Percentiles rank a stretch among this genome's conserved stretches.
Evolutionary conservation across 2,888 invertebrate species (phyloP).

Genomic region (Drosophila meridiana): DNA sequence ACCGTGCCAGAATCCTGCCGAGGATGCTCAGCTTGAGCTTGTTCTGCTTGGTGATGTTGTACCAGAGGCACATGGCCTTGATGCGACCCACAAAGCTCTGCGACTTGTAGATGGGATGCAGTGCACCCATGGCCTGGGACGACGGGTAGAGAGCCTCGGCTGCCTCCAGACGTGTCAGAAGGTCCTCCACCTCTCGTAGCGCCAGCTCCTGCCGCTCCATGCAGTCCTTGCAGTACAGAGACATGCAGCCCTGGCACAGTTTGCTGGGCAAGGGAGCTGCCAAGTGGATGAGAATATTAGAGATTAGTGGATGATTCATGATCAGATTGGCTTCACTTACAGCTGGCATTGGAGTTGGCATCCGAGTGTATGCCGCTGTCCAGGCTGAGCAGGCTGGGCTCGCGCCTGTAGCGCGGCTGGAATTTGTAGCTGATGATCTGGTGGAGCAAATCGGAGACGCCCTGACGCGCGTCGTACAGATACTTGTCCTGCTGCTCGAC

Average conservation of each 20-base stretch:
- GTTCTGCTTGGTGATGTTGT: conserved; percentile 94
- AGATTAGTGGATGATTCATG: background rate
- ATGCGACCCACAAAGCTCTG: conserved; percentile 84
- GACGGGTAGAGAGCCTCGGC: conserved; percentile 94
- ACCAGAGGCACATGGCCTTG: conserved; percentile 95
- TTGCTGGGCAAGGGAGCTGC: conserved; percentile 72
- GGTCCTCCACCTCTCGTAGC: conserved; percentile 89
- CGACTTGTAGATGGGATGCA: conserved; percentile 88
- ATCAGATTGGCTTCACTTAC: conserved; percentile 59
- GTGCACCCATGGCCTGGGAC: conserved; percentile 90
- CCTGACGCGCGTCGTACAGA: conserved; percentile 90
- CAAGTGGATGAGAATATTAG: background rate
- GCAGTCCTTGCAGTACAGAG: conserved; percentile 90
- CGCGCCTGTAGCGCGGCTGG: conserved; percentile 80
- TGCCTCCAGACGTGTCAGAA: conserved; percentile 90
- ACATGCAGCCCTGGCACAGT: conserved; percentile 89
- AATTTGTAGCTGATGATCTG: conserved; percentile 92
- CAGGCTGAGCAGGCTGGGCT: conserved; percentile 80
- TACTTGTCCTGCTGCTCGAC: conserved; percentile 92
- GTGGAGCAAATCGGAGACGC: conserved; percentile 89
- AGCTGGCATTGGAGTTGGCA: conserved; percentile 78
- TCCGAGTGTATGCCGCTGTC: conserved; percentile 84
- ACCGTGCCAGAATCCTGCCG: conserved; percentile 87
- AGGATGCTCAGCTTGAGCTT: conserved; percentile 92
- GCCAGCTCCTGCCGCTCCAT: conserved; percentile 90